These are phyloP conservation scores for Scaptomyza hsui DNA, from an alignment of 1,140 invertebrate genomes.

Conservation along the genomic window DNA sequence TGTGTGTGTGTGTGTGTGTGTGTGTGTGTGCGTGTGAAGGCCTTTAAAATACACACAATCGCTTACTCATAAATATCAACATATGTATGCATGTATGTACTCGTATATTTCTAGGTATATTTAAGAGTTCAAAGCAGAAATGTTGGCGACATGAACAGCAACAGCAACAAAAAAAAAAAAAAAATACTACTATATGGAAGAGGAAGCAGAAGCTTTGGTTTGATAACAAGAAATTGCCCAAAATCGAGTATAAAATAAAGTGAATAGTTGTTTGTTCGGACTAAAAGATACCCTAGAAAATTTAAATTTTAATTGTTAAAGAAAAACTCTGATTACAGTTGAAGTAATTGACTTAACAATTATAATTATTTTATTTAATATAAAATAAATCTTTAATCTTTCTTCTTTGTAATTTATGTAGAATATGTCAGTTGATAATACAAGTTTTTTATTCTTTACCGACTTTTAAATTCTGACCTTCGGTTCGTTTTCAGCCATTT, in stretches of 20 bases:
- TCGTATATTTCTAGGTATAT: constrained; percentile 46
- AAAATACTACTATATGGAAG: neutral
- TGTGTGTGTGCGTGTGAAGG: constrained; percentile 21
- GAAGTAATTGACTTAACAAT: no score
- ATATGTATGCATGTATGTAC: constrained; percentile 11
- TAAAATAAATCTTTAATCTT: no score
- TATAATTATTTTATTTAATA: no score
- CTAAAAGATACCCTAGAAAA: constrained; percentile 10
- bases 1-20: constrained; percentile 25
- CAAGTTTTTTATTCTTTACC: no score
- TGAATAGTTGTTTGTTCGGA: neutral
- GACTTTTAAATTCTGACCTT: no score
- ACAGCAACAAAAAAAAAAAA: constrained; percentile 27
- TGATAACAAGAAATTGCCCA: constrained; percentile 40
- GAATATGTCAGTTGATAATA: no score
- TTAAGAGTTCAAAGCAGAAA: constrained; percentile 63
- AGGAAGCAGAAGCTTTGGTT: constrained; percentile 5
- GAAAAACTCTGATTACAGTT: no score
- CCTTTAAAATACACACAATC: constrained; percentile 24
- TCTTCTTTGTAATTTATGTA: no score
- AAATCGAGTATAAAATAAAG: constrained; percentile 24
- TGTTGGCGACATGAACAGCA: constrained; percentile 37
- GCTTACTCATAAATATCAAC: constrained; percentile 22
- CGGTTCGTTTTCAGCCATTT: no score
- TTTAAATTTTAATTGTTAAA: no score